A percentile compares a stretch with the other conserved stretches of the same genome.
Evolutionary conservation across 2,797 vertebrate genomes (phyloP).

Genomic region (Hylomyscus alleni): DNA sequence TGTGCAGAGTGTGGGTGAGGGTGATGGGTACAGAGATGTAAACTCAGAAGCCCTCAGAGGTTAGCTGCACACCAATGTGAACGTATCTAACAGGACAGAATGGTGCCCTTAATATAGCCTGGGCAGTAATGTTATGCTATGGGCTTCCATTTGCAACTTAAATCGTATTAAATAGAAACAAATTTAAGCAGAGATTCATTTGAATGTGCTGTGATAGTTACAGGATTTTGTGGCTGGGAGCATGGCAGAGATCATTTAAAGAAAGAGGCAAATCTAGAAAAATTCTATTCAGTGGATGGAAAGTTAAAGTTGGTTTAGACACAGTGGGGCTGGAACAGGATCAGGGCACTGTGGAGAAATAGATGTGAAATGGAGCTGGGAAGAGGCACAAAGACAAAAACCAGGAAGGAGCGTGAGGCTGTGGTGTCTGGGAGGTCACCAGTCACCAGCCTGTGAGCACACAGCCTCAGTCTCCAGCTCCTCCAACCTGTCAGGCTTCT

Average conservation of each 20-base stretch:
- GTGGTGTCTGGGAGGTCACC: not conserved
- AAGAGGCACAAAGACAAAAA: not conserved
- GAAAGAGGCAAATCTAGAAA: not conserved
- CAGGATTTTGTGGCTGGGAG: not conserved
- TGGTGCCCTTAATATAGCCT: not conserved
- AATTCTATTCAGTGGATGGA: not conserved
- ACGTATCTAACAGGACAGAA: not conserved
- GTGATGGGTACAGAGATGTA: not conserved
- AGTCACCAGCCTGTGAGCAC: accelerated
- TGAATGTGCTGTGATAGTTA: not conserved
- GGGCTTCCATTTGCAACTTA: not conserved
- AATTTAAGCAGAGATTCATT: conserved; percentile 5
- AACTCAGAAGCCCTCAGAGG: not conserved
- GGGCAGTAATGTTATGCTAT: not conserved
- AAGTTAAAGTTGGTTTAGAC: not conserved
- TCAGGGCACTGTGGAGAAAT: not conserved
- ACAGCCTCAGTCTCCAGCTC: not conserved
- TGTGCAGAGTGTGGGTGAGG: not conserved
- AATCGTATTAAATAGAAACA: not conserved
- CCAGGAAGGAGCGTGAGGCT: not conserved
- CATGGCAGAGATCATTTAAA: not conserved
- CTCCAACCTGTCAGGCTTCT: not conserved
- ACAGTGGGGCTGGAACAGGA: not conserved
- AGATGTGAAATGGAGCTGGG: not conserved
- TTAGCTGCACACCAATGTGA: not conserved